Evolutionary conservation across 2,797 vertebrate genomes (phyloP).

Genomic region (Paguma larvata): DNA sequence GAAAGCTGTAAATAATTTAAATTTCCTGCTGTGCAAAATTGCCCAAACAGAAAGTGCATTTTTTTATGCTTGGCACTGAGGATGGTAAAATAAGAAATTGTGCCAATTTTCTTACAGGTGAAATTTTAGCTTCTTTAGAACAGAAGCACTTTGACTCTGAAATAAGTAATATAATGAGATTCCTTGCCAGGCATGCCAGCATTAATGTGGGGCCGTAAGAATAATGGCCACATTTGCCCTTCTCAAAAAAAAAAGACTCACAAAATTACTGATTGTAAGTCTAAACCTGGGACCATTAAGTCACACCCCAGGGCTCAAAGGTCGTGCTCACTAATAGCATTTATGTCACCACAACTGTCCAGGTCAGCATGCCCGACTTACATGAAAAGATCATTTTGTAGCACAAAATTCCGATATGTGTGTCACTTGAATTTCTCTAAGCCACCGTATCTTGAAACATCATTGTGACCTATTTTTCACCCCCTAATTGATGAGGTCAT

Average conservation of each 20-base stretch:
- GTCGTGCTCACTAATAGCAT: background rate
- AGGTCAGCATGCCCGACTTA: background rate
- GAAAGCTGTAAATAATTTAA: constrained; percentile 76
- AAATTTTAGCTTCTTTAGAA: constrained; percentile 65
- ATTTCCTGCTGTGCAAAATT: constrained; percentile 71
- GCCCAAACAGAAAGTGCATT: constrained; percentile 70
- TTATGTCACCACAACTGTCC: background rate
- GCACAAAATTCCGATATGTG: background rate
- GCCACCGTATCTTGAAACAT: background rate
- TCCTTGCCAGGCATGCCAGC: constrained; percentile 28
- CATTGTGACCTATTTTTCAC: background rate
- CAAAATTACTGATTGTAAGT: background rate
- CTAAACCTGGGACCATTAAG: background rate
- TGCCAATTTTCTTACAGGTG: constrained; percentile 77
- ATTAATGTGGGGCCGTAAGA: background rate
- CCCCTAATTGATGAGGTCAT: background rate
- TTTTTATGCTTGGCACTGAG: constrained; percentile 64
- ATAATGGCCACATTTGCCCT: constrained; percentile 28
- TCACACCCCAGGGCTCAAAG: background rate
- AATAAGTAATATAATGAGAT: constrained; percentile 40
- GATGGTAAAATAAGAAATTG: constrained; percentile 71
- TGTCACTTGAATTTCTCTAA: background rate
- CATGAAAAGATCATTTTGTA: background rate
- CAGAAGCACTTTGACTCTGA: constrained; percentile 65
- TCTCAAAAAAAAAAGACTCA: background rate